Evolutionary conservation across 2,888 invertebrate species (phyloP), one percentile per base, ranked within the genome.

Genomic region (Eulithis prunata): DNA sequence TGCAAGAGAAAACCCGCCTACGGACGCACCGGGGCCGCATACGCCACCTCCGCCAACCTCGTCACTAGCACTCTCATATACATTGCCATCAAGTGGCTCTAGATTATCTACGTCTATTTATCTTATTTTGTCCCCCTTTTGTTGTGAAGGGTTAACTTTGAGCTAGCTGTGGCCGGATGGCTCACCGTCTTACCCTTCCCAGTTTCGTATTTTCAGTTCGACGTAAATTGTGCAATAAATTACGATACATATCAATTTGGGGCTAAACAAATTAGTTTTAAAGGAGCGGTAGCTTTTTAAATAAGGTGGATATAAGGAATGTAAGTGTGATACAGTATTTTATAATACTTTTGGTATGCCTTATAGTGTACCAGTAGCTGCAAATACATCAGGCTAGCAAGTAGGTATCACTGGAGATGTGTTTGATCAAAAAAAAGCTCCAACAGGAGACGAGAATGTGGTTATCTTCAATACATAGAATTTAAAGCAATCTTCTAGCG

Each of bases 1-100:
- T 97, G 97, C 91, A 95, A 95, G 71, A 95, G 96, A 78, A 96
- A 96, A 87, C 94, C 91, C 14, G 82, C 89, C 1, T 88, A 86
- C 73, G 90, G 90, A 5, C 83, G 89, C 62, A 82, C 89, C 7
- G 86, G 86, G n/a, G 75, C 75, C 64, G 90, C 84, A 64, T 82
- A 80, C 28, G 47, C 46, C 4, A 71, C 71, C 54, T 78, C 80
- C 41, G 77, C 79, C 66, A 78, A 77, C 66, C 73, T 86, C 53
- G 78, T 80, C 59, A 85, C 84, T 53, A 84, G 86, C 67, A 77
- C 81, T 14, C 75, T 87, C n/a, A 69, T 86, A 49, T 72, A 87
- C 41, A 68, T 84, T 69, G 83, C 85, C 66, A 78, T 82, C 62
- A 88, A 85, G 77, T 87, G 85, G 82, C 84, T 89, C 64, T 90